phyloP scores from a whole-genome alignment of 2,113 vertebrate species.

The Morphnarchus princeps region DNA sequence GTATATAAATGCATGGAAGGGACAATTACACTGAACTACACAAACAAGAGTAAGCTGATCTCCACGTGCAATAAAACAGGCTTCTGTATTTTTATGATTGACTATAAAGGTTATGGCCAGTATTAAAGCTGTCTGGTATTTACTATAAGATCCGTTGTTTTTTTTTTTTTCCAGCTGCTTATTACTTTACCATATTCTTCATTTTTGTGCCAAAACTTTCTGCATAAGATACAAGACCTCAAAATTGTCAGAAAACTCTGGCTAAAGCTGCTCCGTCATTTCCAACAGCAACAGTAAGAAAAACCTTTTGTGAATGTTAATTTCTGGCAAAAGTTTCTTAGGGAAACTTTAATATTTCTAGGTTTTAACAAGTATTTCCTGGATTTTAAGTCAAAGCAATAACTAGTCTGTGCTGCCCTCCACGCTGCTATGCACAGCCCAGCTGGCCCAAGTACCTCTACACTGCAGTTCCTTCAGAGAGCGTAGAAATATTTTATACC shows the following conservation, averaged over 20 bases:
- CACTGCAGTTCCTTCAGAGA: neutral
- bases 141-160: neutral
- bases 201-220: neutral
- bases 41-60: neutral
- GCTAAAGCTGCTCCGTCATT: neutral
- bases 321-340: neutral
- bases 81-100: neutral
- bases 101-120: neutral
- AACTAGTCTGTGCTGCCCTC: neutral
- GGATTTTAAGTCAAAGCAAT: neutral
- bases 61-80: neutral
- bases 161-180: neutral
- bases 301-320: neutral
- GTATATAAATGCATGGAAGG: neutral
- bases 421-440: neutral
- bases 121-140: neutral
- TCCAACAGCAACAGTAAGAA: neutral
- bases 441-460: neutral
- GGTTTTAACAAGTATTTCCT: neutral
- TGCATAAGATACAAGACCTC: neutral
- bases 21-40: neutral
- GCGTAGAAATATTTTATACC: neutral
- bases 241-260: neutral
- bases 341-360: neutral
- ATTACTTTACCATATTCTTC: neutral